phyloP scores from a whole-genome alignment of 2,797 vertebrate genomes.

The Catostomus latipinnis region DNA sequence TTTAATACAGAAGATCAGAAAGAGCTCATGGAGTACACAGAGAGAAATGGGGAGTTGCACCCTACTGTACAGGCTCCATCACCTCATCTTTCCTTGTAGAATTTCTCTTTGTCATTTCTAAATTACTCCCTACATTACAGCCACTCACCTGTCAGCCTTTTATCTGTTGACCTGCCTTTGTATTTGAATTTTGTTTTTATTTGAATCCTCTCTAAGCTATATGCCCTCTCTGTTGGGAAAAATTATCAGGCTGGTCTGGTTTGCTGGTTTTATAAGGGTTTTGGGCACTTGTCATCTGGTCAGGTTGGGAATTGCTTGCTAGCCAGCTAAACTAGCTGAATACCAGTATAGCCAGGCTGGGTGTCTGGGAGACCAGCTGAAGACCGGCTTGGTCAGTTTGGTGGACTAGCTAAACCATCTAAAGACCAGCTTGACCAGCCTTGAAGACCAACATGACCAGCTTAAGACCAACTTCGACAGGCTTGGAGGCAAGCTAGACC shows the following conservation, averaged over 20 bases:
- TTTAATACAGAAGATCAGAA: conserved; percentile 38
- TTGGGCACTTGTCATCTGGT: too few species aligned
- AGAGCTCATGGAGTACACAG: conserved; percentile 13
- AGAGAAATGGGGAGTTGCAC: conserved; percentile 30
- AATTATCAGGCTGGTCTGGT: too few species aligned
- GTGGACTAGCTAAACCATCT: too few species aligned
- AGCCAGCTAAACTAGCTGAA: too few species aligned
- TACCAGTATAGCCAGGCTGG: too few species aligned
- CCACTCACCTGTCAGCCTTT: conserved; percentile 25
- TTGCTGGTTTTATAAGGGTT: too few species aligned
- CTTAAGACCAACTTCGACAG: too few species aligned
- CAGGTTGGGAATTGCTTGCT: too few species aligned
- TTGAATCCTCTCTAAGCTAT: conserved; percentile 20
- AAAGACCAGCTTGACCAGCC: too few species aligned
- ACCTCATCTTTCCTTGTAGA: conserved; percentile 13
- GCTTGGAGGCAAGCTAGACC: too few species aligned
- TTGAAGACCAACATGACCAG: too few species aligned
- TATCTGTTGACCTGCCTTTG: conserved; percentile 4
- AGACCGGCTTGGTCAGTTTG: background rate
- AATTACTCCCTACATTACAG: conserved; percentile 14
- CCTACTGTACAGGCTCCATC: conserved; percentile 8
- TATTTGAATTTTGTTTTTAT: conserved; percentile 38
- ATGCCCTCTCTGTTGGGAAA: too few species aligned
- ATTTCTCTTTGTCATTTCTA: conserved; percentile 1
- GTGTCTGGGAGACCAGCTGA: background rate